These are phyloP conservation scores for Catotricha subobsoleta DNA, from an alignment of 2,888 invertebrate species.

Conservation along the genomic window DNA sequence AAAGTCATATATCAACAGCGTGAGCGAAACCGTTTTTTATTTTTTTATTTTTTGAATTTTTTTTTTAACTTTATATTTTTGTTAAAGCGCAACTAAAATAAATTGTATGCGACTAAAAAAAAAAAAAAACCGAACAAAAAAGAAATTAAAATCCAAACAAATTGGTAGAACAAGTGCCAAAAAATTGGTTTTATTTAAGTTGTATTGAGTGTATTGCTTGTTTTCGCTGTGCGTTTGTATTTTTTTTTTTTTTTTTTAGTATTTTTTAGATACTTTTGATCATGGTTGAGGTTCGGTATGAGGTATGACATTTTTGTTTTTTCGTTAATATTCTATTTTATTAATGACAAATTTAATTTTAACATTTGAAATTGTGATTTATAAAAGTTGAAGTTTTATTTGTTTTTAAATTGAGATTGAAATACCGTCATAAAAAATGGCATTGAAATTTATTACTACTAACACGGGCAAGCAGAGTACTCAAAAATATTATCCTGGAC, in stretches of 20 bases:
- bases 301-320: not conserved
- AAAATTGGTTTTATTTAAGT: conserved; percentile 3
- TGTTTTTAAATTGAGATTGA: no score
- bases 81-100: no score
- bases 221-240: not conserved
- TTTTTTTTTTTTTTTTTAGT: not conserved
- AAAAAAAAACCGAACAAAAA: not conserved
- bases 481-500: no score
- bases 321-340: not conserved
- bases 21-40: no score
- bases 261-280: not conserved
- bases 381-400: no score
- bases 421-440: no score
- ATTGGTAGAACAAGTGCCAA: not conserved
- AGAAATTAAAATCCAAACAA: conserved; percentile 2
- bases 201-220: not conserved
- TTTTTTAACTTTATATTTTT: no score
- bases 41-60: no score
- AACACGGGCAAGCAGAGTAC: no score
- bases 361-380: not conserved
- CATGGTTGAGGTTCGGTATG: not conserved
- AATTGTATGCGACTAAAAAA: not conserved
- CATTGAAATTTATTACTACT: no score
- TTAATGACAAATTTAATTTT: no score
- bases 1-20: no score